Evolutionary conservation across 2,888 invertebrate species (phyloP).

Genomic region (Tridacna gigas): DNA sequence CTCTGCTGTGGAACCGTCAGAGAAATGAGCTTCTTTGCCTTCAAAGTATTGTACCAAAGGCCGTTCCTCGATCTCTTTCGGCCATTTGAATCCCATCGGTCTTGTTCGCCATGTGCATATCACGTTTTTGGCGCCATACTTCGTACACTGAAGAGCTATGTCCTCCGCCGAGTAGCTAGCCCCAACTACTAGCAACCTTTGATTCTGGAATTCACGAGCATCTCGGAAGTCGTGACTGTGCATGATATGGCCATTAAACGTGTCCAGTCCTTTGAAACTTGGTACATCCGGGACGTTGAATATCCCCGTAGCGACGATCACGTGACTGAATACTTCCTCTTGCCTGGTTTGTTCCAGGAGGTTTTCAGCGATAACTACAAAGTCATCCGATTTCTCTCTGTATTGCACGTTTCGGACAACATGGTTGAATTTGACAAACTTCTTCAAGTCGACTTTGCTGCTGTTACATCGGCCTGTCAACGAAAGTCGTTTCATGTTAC

Average conservation of each 20-base stretch:
- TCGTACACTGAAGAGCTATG: slow-evolving; percentile 46
- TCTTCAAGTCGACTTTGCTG: slow-evolving; percentile 11
- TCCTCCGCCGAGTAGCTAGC: slow-evolving; percentile 54
- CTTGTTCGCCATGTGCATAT: slow-evolving; percentile 42
- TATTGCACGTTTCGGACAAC: slow-evolving; percentile 47
- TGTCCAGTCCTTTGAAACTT: slow-evolving; percentile 40
- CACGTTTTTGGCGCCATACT: slow-evolving; percentile 45
- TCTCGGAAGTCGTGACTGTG: slow-evolving; percentile 57
- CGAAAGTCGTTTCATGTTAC: too few relatives aligned
- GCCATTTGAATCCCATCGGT: slow-evolving; percentile 60
- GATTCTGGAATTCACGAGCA: slow-evolving; percentile 42
- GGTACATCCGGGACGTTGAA: slow-evolving; percentile 55
- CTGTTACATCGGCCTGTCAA: slow-evolving; percentile 39
- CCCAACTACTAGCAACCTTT: slow-evolving; percentile 47
- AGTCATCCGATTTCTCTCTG: slow-evolving; percentile 43
- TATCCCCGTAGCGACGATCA: slow-evolving; percentile 50
- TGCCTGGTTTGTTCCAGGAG: slow-evolving; percentile 5
- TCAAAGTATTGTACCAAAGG: slow-evolving; percentile 44
- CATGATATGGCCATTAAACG: slow-evolving; percentile 46
- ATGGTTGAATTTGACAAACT: slow-evolving; percentile 43
- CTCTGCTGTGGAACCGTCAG: slow-evolving; percentile 53
- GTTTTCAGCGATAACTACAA: slow-evolving; percentile 45
- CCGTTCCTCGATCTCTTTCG: slow-evolving; percentile 50
- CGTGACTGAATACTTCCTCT: slow-evolving; percentile 51
- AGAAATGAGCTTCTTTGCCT: slow-evolving; percentile 43